Percentiles rank a stretch among this genome's conserved stretches.
These are phyloP conservation scores for Hirundo rustica DNA, from an alignment of 2,797 vertebrate genomes.

Conservation along the genomic window DNA sequence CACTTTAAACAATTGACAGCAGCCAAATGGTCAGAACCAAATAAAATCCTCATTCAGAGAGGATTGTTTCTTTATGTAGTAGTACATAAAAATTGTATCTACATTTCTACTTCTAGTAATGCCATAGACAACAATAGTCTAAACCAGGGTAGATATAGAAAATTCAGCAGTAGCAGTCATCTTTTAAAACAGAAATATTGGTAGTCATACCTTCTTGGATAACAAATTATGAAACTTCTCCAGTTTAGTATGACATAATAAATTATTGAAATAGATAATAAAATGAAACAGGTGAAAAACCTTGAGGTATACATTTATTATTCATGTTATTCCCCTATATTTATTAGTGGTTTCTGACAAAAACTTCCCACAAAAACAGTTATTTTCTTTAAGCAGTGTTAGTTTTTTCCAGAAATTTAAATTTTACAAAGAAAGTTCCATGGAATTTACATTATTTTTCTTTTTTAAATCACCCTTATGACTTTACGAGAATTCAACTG, in stretches of 20 bases:
- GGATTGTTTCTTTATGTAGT: background rate
- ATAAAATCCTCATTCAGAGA: background rate
- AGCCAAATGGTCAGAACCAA: background rate
- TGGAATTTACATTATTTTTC: background rate
- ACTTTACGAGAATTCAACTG: background rate
- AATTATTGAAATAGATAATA: background rate
- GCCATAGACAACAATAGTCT: background rate
- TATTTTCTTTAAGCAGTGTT: background rate
- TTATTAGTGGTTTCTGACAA: background rate
- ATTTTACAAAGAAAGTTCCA: background rate
- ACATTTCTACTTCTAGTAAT: background rate
- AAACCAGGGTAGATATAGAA: background rate
- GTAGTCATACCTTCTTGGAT: background rate
- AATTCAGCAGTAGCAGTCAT: background rate
- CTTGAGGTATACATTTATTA: background rate
- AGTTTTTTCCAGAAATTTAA: background rate
- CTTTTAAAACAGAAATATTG: background rate
- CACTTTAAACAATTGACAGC: background rate
- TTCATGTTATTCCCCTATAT: background rate
- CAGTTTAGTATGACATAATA: background rate
- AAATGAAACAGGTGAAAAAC: background rate
- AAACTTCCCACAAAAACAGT: background rate
- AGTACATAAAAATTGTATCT: background rate
- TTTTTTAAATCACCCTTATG: background rate
- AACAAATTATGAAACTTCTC: background rate